These are phyloP conservation scores for Marronus borbonicus DNA, from an alignment of 2,888 invertebrate species.

Conservation along the genomic window DNA sequence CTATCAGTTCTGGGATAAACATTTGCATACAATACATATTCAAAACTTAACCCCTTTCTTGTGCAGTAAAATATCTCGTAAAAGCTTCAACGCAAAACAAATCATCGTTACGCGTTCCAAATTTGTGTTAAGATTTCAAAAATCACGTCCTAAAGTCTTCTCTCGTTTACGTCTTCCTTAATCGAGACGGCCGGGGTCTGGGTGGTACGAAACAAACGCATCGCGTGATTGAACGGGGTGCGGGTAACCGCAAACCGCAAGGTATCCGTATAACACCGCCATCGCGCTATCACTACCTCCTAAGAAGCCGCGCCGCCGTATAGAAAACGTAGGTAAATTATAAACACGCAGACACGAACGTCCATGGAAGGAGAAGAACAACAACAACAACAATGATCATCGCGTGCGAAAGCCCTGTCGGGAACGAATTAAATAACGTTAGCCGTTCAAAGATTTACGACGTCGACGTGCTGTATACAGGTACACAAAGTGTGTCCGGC, in stretches of 20 bases:
- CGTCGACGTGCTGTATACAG: constrained; percentile 56
- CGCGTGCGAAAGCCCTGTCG: constrained; percentile 63
- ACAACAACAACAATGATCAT: constrained; percentile 58
- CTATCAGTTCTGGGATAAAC: too few species aligned
- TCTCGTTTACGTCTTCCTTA: constrained; percentile 2
- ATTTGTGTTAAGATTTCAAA: too few species aligned
- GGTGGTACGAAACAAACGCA: constrained; percentile 54
- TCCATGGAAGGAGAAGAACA: not conserved
- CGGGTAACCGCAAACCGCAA: constrained; percentile 57
- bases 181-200: constrained; percentile 53
- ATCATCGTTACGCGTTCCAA: too few species aligned
- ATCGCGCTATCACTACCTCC: constrained; percentile 36
- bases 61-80: too few species aligned
- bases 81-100: too few species aligned
- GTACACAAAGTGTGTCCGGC: constrained; percentile 53
- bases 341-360: constrained; percentile 1
- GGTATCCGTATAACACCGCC: constrained; percentile 60
- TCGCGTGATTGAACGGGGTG: constrained; percentile 53
- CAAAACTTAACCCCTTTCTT: too few species aligned
- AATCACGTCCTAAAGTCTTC: too few species aligned
- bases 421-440: constrained; percentile 63
- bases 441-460: constrained; percentile 59
- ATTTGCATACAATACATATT: too few species aligned
- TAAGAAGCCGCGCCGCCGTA: constrained; percentile 35
- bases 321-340: not conserved